Conservation (phyloP, 2,113 vertebrate genomes). For the Scomber colias region DNA sequence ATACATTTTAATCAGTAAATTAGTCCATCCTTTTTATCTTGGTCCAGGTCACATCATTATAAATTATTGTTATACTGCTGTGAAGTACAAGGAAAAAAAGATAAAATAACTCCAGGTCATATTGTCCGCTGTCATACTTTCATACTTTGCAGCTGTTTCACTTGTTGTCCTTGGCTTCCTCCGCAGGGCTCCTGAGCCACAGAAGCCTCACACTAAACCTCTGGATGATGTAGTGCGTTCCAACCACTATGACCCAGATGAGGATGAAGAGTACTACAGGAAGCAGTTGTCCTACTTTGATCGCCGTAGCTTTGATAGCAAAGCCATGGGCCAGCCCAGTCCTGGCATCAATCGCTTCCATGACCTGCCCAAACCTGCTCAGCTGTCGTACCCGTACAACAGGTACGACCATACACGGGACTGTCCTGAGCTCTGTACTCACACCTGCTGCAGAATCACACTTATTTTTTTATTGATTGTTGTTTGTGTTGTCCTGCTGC, state of each 20-base stretch:
- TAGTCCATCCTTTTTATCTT: too few species aligned
- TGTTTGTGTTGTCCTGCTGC: constrained; percentile 17
- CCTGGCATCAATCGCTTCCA: constrained; percentile 88
- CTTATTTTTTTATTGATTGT: background rate
- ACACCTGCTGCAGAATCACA: background rate
- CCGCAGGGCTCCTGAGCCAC: constrained; percentile 93
- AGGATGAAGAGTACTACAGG: constrained; percentile 97
- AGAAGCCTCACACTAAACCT: constrained; percentile 92
- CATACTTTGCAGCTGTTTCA: constrained; percentile 3
- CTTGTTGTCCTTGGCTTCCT: constrained; percentile 11
- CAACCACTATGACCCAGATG: constrained; percentile 95
- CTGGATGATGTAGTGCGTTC: constrained; percentile 91
- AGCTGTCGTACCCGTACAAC: constrained; percentile 89
- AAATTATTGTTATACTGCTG: too few species aligned
- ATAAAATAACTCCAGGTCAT: too few species aligned
- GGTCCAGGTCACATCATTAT: too few species aligned
- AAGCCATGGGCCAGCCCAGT: constrained; percentile 85
- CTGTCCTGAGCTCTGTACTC: background rate
- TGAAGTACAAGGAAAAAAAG: too few species aligned
- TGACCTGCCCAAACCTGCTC: constrained; percentile 89
- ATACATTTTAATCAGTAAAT: too few species aligned
- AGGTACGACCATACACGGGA: constrained; percentile 84
- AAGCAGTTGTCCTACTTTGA: constrained; percentile 98
- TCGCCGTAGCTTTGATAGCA: constrained; percentile 94
- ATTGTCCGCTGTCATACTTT: too few species aligned